Evolutionary conservation across 2,888 invertebrate genomes (phyloP).

Genomic region (Scaptomyza tumidula): DNA sequence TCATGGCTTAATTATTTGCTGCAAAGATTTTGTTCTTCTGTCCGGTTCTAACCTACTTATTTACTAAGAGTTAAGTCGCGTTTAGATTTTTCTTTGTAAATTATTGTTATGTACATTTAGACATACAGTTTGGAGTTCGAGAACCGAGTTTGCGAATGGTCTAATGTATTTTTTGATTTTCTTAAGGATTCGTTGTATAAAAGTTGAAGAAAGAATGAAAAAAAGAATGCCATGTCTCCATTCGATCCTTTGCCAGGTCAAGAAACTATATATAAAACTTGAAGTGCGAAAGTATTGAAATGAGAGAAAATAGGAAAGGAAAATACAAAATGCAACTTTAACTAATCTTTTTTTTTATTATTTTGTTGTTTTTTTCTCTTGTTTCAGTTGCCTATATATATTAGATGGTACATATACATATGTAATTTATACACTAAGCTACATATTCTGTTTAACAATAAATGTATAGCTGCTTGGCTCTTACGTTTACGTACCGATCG

Average conservation of each 20-base stretch:
- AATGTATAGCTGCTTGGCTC: constrained; percentile 72
- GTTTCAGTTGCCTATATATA: constrained; percentile 65
- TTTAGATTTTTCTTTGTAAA: constrained; percentile 65
- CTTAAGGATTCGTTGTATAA: constrained; percentile 59
- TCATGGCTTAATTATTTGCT: constrained; percentile 1
- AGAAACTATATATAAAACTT: constrained; percentile 20
- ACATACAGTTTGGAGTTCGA: constrained; percentile 55
- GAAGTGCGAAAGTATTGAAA: constrained; percentile 10
- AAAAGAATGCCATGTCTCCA: constrained; percentile 7
- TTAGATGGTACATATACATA: constrained; percentile 68
- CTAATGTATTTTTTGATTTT: background rate
- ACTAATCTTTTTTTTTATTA: constrained; percentile 59
- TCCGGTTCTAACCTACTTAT: constrained; percentile 52
- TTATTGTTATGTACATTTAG: constrained; percentile 81
- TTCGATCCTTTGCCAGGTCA: constrained; percentile 28
- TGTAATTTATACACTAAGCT: constrained; percentile 74
- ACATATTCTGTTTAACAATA: constrained; percentile 76
- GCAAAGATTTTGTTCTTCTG: constrained; percentile 13
- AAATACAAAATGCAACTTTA: constrained; percentile 64
- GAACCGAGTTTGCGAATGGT: constrained; percentile 25
- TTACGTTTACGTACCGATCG: constrained; percentile 29
- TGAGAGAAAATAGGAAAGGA: constrained; percentile 4
- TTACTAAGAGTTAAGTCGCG: constrained; percentile 54
- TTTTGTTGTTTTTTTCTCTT: constrained; percentile 27
- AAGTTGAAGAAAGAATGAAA: constrained; percentile 30